Evolutionary conservation across 2,113 vertebrate species (phyloP), one percentile per base, ranked within the genome.

Genomic region (Brachyhypopomus occidentalis): DNA sequence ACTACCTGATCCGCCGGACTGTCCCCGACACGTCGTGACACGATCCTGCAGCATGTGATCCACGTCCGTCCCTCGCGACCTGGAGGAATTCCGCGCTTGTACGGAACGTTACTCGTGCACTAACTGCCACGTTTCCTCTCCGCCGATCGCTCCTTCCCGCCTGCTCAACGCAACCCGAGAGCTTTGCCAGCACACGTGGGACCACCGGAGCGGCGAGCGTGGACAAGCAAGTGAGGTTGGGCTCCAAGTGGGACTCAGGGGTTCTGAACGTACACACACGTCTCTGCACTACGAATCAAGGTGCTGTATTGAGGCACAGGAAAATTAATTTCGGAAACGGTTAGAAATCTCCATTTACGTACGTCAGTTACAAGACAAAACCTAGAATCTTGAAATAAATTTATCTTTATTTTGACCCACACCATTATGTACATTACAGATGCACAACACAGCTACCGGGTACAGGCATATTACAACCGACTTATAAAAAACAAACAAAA

Each of bases 401-500:
- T 75, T 56, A 88, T 87, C 87, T 94, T 94, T 94, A 94, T 94
- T 94, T 87, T 84, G 89, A 91, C 79, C 87, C 86, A 87, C 80
- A 86, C 77, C 88, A 91, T 86, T 83, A 72, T 87, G 86, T 89
- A 55, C 84, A 92, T 78, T 85, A 86, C 77, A 79, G 84, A 88
- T 84, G 82, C 81, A 88, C 17, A 90, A 88, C 78, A 88, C 77
- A 78, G 80, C 73, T 82, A 85, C 9, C 58, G 74, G 78, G 80
- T 11, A 83, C 64, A 75, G 60, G 86, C 77, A 64, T 77, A 52
- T 82, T 63, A 75, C 79, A 67, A 75, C 22, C 20, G 69, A 23
- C 59, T 75, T 72, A 84, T 78, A 82, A 85, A 86, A 84, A 90
- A 88, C 84, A 77, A 85, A 88, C 86, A 17, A 56, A 34, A 7